Conservation (phyloP, 2,113 vertebrate genomes). For the Brachyhypopomus occidentalis region DNA sequence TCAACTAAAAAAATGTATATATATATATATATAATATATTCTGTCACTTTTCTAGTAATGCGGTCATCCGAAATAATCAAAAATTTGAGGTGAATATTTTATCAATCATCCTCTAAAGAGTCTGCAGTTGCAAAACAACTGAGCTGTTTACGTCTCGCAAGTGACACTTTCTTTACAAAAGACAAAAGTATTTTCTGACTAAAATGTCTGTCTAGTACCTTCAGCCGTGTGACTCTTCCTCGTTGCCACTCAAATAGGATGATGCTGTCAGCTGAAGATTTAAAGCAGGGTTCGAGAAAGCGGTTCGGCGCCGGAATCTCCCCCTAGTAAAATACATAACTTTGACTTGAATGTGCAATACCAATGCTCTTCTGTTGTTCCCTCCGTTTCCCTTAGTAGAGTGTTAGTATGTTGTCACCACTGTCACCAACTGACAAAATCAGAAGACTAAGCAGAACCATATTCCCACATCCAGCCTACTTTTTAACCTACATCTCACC, state of each 20-base stretch:
- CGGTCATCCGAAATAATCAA: too few species aligned
- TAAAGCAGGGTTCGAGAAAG: slow-evolving; percentile 77
- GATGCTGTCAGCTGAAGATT: slow-evolving; percentile 76
- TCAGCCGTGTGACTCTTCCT: slow-evolving; percentile 83
- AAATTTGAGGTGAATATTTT: too few species aligned
- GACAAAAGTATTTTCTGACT: neutral
- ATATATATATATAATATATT: too few species aligned
- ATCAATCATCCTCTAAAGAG: too few species aligned
- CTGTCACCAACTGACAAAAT: too few species aligned
- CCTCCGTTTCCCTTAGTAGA: too few species aligned
- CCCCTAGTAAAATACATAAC: slow-evolving; percentile 71
- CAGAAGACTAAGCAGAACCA: too few species aligned
- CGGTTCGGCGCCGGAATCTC: slow-evolving; percentile 67
- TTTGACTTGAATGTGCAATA: slow-evolving; percentile 43
- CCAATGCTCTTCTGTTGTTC: neutral
- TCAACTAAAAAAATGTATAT: neutral
- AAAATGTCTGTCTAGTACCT: slow-evolving; percentile 73
- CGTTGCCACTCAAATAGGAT: slow-evolving; percentile 85
- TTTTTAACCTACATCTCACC: too few species aligned
- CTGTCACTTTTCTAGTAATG: neutral
- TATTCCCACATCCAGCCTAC: too few species aligned
- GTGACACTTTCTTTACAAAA: neutral
- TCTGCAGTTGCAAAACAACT: neutral
- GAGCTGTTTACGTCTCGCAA: too few species aligned
- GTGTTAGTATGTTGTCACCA: too few species aligned